phyloP scores from a whole-genome alignment of 2,797 vertebrate genomes.

The Poliocrania exsul region DNA sequence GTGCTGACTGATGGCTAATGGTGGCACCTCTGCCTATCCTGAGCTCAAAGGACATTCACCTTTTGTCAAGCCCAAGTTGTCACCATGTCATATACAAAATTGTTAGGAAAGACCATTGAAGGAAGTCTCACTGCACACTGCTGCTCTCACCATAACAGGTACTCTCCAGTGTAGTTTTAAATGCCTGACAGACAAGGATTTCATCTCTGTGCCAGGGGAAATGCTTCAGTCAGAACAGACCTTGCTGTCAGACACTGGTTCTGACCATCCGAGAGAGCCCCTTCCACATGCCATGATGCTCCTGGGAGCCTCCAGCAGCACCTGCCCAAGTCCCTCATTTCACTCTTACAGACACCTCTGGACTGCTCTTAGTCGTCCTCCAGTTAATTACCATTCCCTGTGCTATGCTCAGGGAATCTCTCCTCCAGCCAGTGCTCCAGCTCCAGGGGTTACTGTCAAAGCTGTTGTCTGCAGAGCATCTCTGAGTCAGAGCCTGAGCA shows the following conservation, averaged over 20 bases:
- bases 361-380: background rate
- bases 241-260: rapidly evolving
- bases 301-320: background rate
- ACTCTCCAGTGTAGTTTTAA: background rate
- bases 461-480: background rate
- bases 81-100: rapidly evolving
- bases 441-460: background rate
- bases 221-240: background rate
- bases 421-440: background rate
- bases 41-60: background rate
- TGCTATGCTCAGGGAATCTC: background rate
- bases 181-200: background rate
- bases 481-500: background rate
- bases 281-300: rapidly evolving
- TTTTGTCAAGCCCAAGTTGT: background rate
- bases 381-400: background rate
- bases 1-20: constrained; percentile 39
- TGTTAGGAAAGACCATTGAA: background rate
- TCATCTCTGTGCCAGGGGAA: background rate
- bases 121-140: rapidly evolving
- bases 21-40: background rate
- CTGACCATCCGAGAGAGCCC: background rate
- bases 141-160: background rate
- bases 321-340: background rate
- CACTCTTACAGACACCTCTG: background rate